Conservation (phyloP, 1,140 invertebrate genomes). For the Megathymus violae region DNA sequence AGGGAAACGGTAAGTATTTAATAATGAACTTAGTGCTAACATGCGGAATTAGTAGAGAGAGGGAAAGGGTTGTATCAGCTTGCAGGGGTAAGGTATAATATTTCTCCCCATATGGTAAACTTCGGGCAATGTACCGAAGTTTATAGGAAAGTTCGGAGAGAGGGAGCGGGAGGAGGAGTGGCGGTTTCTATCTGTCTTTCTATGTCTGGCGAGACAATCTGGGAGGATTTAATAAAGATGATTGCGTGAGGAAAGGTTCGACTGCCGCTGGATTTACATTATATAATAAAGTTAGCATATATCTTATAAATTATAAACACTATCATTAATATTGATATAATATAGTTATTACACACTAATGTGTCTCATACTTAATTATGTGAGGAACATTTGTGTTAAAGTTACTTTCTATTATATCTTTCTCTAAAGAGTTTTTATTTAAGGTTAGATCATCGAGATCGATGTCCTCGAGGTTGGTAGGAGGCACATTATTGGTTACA, state of each 20-base stretch:
- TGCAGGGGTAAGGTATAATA: too few relatives aligned
- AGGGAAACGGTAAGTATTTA: too few relatives aligned
- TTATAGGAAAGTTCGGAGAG: not conserved
- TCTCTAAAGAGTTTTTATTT: not conserved
- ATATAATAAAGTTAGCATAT: too few relatives aligned
- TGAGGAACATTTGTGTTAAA: not conserved
- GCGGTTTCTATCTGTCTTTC: not conserved
- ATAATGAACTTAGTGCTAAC: too few relatives aligned
- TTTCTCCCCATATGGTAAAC: too few relatives aligned
- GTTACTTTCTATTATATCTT: not conserved
- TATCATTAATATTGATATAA: not conserved
- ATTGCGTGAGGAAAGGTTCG: not conserved
- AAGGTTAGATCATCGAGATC: not conserved
- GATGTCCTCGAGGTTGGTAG: not conserved
- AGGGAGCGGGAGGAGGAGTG: not conserved
- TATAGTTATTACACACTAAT: not conserved
- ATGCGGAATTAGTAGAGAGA: too few relatives aligned
- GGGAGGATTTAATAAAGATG: not conserved
- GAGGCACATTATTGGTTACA: not conserved
- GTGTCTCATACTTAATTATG: constrained; percentile 4
- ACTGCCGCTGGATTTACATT: constrained; percentile 2
- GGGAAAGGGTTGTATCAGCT: too few relatives aligned
- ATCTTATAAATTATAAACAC: not conserved
- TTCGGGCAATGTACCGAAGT: too few relatives aligned
- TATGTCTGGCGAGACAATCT: not conserved